phyloP scores from a whole-genome alignment of 2,888 invertebrate genomes.

The Drosophila leonis region DNA sequence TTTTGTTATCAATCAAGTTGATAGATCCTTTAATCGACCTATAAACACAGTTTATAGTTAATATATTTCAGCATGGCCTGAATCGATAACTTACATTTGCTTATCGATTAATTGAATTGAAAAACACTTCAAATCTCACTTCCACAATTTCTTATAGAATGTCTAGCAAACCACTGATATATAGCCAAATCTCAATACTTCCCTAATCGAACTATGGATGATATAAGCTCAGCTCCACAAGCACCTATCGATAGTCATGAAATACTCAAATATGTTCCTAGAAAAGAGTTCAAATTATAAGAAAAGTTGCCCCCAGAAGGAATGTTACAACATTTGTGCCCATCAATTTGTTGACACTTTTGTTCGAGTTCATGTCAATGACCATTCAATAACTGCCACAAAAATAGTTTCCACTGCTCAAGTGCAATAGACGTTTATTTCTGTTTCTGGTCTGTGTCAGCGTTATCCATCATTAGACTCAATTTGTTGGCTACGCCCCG shows the following conservation, averaged over 20 bases:
- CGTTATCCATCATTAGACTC: slow-evolving; percentile 76
- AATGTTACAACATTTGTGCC: slow-evolving; percentile 25
- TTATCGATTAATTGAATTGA: too few relatives aligned
- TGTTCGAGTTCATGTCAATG: slow-evolving; percentile 57
- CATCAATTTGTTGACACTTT: slow-evolving; percentile 72
- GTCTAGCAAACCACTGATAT: too few relatives aligned
- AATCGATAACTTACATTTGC: too few relatives aligned
- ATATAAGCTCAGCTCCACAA: background rate
- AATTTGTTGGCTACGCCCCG: slow-evolving; percentile 75
- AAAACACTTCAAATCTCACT: background rate
- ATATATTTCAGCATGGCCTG: too few relatives aligned
- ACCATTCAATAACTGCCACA: slow-evolving; percentile 61
- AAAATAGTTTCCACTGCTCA: slow-evolving; percentile 70
- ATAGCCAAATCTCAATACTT: too few relatives aligned
- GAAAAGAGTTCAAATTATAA: background rate
- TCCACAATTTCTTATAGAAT: background rate
- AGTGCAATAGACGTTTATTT: slow-evolving; percentile 42
- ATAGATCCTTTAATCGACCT: too few relatives aligned
- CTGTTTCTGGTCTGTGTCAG: slow-evolving; percentile 32
- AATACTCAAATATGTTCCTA: background rate
- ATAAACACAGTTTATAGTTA: too few relatives aligned
- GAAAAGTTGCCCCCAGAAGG: background rate
- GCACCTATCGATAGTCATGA: background rate
- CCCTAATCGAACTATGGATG: background rate
- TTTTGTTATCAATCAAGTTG: too few relatives aligned